These are phyloP conservation scores for Misgurnus anguillicaudatus DNA, from an alignment of 2,113 vertebrate species.

Conservation along the genomic window DNA sequence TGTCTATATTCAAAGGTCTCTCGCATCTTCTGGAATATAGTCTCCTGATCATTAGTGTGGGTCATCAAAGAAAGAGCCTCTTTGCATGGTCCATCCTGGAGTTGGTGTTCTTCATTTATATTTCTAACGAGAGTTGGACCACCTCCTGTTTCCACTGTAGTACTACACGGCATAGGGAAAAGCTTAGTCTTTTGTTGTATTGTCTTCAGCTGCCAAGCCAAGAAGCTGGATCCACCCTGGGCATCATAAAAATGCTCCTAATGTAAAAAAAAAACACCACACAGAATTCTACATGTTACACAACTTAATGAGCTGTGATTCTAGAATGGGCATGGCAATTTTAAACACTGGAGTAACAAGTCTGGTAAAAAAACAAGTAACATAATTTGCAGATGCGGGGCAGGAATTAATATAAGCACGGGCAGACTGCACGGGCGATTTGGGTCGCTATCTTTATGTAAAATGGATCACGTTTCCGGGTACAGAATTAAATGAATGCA, in stretches of 20 bases:
- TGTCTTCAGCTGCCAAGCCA: conserved; percentile 51
- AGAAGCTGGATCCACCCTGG: conserved; percentile 46
- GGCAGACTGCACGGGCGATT: no score
- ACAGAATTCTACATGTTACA: neutral
- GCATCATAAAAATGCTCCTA: conserved; percentile 54
- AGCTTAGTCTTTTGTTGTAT: conserved; percentile 43
- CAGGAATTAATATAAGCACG: no score
- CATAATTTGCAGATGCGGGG: no score
- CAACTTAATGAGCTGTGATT: neutral
- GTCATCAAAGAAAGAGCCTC: neutral
- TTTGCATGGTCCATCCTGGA: conserved; percentile 1
- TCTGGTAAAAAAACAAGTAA: no score
- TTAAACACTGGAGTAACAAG: no score
- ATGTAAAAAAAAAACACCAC: neutral
- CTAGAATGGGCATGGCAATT: no score
- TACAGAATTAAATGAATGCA: no score
- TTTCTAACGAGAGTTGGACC: conserved; percentile 4
- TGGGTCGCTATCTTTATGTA: no score
- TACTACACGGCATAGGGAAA: neutral
- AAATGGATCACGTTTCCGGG: no score
- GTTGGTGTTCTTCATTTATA: neutral
- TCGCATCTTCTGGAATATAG: no score
- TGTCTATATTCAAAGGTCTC: conserved; percentile 16
- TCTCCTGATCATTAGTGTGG: no score
- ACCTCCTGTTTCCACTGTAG: conserved; percentile 7